Conservation (phyloP, 2,113 vertebrate species). For the Megaleporinus macrocephalus region DNA sequence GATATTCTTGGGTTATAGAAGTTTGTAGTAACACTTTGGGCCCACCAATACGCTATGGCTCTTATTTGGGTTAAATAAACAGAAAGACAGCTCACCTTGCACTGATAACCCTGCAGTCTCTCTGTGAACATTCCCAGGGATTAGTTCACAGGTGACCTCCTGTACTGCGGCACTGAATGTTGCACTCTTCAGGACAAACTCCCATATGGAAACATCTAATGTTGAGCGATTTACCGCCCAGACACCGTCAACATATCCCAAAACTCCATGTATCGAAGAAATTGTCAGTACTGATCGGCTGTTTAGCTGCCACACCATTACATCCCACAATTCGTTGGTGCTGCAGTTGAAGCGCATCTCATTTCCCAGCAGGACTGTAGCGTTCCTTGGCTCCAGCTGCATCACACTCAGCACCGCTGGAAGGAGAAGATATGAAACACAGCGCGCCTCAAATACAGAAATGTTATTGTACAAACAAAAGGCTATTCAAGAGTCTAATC, state of each 20-base stretch:
- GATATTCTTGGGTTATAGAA: no score
- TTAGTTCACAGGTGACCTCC: slow-evolving; percentile 80
- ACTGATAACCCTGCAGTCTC: slow-evolving; percentile 77
- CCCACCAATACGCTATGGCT: no score
- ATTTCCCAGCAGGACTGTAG: slow-evolving; percentile 74
- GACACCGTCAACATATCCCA: slow-evolving; percentile 70
- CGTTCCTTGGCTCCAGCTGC: slow-evolving; percentile 57
- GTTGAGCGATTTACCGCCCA: slow-evolving; percentile 60
- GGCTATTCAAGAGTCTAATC: no score
- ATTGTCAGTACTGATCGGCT: slow-evolving; percentile 70
- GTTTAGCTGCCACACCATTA: slow-evolving; percentile 83
- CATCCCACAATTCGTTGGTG: slow-evolving; percentile 71
- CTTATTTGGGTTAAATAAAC: no score
- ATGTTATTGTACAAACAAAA: no score
- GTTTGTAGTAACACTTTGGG: no score
- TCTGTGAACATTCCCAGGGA: slow-evolving; percentile 52
- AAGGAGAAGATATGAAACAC: background rate
- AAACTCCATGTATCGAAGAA: slow-evolving; percentile 50
- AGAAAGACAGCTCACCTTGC: slow-evolving; percentile 76
- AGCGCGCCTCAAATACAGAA: no score
- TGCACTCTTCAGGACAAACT: slow-evolving; percentile 76
- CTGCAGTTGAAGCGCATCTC: slow-evolving; percentile 84
- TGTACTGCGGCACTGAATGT: slow-evolving; percentile 71
- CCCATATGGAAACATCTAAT: slow-evolving; percentile 66
- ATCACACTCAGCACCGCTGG: slow-evolving; percentile 62